phyloP scores from a whole-genome alignment of 2,797 vertebrate species.

The Oreortyx pictus region DNA sequence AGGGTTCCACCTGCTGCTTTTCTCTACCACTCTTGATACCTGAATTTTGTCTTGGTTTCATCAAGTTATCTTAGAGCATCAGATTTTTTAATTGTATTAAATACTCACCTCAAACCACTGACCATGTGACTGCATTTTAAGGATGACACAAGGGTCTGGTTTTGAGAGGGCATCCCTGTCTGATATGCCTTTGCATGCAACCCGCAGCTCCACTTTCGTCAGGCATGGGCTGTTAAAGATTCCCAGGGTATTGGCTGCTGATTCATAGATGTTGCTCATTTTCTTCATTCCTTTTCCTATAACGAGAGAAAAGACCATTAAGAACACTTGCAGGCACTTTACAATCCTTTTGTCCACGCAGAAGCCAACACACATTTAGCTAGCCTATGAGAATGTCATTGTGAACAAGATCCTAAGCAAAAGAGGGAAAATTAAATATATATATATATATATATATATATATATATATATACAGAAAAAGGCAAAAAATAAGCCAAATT shows the following conservation, averaged over 20 bases:
- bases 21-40: not conserved
- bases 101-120: conserved; percentile 97
- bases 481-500: not conserved
- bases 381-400: not conserved
- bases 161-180: conserved; percentile 98
- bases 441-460: not conserved
- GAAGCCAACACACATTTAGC: not conserved
- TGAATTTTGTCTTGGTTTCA: not conserved
- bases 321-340: not conserved
- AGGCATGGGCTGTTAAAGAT: conserved; percentile 98
- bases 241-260: conserved; percentile 96
- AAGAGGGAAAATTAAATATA: accelerated
- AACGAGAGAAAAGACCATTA: conserved; percentile 30
- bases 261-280: conserved; percentile 99
- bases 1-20: not conserved
- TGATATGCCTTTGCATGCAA: conserved; percentile 95
- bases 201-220: conserved; percentile 96
- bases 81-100: not conserved
- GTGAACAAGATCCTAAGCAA: not conserved
- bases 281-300: conserved; percentile 81
- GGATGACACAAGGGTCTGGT: conserved; percentile 96
- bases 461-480: not conserved
- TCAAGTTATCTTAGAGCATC: not conserved
- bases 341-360: not conserved
- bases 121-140: conserved; percentile 98